A percentile compares a stretch with the other conserved stretches of the same genome.
Conservation (phyloP, 92 coral and sea anemone species). For the Montipora capitata region DNA sequence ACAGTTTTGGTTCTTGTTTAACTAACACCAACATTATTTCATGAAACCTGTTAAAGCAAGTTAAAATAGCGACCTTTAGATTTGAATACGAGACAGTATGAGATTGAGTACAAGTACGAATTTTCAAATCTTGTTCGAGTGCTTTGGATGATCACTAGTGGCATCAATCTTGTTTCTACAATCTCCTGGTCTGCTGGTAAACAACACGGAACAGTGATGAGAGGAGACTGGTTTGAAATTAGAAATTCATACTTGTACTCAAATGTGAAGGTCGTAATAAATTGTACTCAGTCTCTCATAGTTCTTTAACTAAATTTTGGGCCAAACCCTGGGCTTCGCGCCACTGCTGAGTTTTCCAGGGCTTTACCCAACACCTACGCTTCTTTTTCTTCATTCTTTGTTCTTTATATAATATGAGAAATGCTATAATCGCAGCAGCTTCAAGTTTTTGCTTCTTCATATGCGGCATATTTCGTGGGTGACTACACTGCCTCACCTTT, state of each 20-base stretch:
- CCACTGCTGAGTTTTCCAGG: too few species aligned
- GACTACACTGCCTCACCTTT: neutral
- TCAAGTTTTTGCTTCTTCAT: neutral
- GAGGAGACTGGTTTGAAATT: neutral
- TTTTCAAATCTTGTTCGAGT: neutral
- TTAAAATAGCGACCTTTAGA: too few species aligned
- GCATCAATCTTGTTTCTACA: conserved; percentile 3
- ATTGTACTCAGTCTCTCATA: neutral
- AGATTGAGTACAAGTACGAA: too few species aligned
- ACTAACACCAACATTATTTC: too few species aligned
- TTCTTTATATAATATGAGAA: too few species aligned
- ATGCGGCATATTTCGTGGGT: neutral
- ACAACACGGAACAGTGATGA: neutral
- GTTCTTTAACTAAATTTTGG: neutral
- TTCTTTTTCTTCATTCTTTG: too few species aligned
- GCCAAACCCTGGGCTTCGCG: neutral
- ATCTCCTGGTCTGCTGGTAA: neutral
- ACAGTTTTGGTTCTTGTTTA: too few species aligned
- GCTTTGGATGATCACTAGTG: neutral
- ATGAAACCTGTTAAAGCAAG: too few species aligned
- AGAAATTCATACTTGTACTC: neutral
- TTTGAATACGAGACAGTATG: too few species aligned
- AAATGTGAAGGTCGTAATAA: neutral
- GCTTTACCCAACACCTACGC: too few species aligned
- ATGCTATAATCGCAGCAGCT: neutral